A percentile compares a stretch with the other conserved stretches of the same genome.
Evolutionary conservation across 2,888 invertebrate genomes (phyloP).

Genomic region (Prostheceraeus crozeri): DNA sequence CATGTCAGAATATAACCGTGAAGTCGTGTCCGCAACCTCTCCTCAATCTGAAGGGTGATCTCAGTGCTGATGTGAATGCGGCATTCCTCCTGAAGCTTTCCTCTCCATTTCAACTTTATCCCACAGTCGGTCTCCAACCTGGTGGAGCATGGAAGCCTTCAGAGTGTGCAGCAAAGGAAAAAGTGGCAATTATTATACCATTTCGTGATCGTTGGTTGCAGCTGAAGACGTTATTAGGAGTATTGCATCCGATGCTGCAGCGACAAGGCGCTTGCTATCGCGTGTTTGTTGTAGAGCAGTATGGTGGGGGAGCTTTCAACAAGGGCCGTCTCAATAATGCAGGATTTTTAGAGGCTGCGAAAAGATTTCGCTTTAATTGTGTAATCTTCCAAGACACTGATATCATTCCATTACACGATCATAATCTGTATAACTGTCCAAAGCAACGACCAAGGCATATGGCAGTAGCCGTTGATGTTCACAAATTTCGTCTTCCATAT

Average conservation of each 20-base stretch:
- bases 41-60: no score
- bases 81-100: no score
- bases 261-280: slow-evolving; percentile 29
- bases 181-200: slow-evolving; percentile 32
- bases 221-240: slow-evolving; percentile 20
- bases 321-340: slow-evolving; percentile 35
- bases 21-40: no score
- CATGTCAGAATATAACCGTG: no score
- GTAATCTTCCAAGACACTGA: slow-evolving; percentile 36
- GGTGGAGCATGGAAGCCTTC: slow-evolving; percentile 27
- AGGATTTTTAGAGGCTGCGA: slow-evolving; percentile 24
- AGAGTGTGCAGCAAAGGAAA: not conserved
- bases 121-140: no score
- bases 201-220: slow-evolving; percentile 31
- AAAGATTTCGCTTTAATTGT: slow-evolving; percentile 29
- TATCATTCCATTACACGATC: slow-evolving; percentile 22
- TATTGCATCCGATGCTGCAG: slow-evolving; percentile 31
- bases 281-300: slow-evolving; percentile 31
- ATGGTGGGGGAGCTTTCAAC: slow-evolving; percentile 32
- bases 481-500: slow-evolving; percentile 31
- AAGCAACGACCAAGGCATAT: not conserved
- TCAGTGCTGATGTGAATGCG: no score
- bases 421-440: slow-evolving; percentile 21
- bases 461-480: slow-evolving; percentile 26
- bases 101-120: no score